Evolutionary conservation across 2,113 vertebrate species (phyloP), one percentile per base, ranked within the genome.

Genomic region (Takifugu flavidus): DNA sequence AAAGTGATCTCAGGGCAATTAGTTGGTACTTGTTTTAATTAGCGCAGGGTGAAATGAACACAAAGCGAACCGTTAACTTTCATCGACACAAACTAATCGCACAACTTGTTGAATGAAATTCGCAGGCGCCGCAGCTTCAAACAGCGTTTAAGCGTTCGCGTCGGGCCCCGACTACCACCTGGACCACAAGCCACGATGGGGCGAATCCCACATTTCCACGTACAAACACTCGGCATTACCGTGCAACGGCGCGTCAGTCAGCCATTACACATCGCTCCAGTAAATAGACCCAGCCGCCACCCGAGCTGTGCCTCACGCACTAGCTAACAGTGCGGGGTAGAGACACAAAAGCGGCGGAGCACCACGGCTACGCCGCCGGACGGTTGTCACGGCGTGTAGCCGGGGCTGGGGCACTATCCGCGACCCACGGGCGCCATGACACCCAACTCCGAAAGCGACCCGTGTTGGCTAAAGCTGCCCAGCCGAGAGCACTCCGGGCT

Each of bases 371-470:
- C 20, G 20, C 20, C 20, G 20, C 47, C 49, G 7, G 43, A 6
- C 0, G 0, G 1, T 0, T 0, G 1, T 2, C 3, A 0, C 0
- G 1, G 44, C 7, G 34, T 39, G 34, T 39, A 11, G 34, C 34
- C 4, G 3, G 8, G 34, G 34, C 34, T 39, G 7, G 7, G 34
- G 34, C 12, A 5, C 45, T n/a, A 47, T n/a, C 45, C n/a, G 6
- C 45, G 4, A 47, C 5, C n/a, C 60, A 64, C 10, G 42, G 75
- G 75, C 85, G 82, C 79, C 87, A 80, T 86, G 84, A 87, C 87
- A 89, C 81, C 74, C 14, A 47, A 47, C 13, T 75, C 54, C 14
- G 68, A 46, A 62, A 55, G 78, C 80, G 82, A 86, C 57, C 64
- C 0, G 15, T 47, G 67, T 51, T 86, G 79, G 77, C 79, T 25